Conservation (phyloP, 2,113 vertebrate species). For the Notarius lentiginosus region DNA sequence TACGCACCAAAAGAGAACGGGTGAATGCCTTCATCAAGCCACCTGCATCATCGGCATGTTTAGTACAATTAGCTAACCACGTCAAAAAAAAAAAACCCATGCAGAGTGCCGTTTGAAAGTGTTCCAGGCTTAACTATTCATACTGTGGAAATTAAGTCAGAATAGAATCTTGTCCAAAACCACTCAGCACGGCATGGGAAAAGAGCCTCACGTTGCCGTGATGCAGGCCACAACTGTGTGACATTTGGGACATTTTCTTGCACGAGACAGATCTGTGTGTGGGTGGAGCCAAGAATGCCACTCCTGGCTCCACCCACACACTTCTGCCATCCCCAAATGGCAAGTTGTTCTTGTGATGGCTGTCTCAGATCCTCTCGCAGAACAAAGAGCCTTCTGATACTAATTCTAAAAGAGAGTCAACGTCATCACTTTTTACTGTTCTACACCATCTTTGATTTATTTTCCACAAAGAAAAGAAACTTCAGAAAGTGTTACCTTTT, state of each 20-base stretch:
- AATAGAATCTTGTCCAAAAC: background rate
- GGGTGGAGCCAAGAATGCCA: constrained; percentile 38
- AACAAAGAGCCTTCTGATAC: background rate
- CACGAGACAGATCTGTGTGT: background rate
- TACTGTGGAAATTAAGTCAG: background rate
- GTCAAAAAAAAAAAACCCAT: background rate
- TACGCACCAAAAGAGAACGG: background rate
- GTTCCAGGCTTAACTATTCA: background rate
- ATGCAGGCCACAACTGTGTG: constrained; percentile 37
- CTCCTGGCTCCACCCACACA: constrained; percentile 50
- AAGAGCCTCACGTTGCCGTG: constrained; percentile 31
- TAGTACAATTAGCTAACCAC: background rate
- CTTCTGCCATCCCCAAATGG: constrained; percentile 48
- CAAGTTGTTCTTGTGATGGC: constrained; percentile 45
- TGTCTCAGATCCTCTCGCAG: constrained; percentile 29
- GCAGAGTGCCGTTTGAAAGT: background rate
- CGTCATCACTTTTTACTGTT: background rate
- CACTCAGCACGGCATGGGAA: background rate
- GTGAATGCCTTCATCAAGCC: background rate
- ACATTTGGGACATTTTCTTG: constrained; percentile 47
- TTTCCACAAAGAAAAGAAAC: background rate
- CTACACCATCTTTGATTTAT: background rate
- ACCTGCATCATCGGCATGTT: background rate
- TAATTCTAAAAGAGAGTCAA: too few species aligned
- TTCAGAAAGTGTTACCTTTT: background rate